These are phyloP conservation scores for Epinephelus malabaricus DNA, from an alignment of 2,797 vertebrate genomes.

Conservation along the genomic window DNA sequence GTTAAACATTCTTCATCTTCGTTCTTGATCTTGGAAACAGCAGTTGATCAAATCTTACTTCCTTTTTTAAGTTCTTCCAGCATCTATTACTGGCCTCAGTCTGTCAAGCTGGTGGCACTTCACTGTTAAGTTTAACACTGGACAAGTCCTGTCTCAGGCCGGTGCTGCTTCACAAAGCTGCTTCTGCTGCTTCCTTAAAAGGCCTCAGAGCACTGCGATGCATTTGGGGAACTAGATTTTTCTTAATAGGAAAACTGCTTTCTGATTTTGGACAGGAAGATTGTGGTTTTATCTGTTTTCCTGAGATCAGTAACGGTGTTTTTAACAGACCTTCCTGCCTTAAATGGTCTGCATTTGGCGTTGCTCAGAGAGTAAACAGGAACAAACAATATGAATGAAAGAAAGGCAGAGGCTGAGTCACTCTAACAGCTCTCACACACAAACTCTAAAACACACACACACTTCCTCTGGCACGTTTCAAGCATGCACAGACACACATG, in stretches of 20 bases:
- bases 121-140: too few species aligned
- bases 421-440: neutral
- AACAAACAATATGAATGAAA: constrained; percentile 58
- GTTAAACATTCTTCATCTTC: too few species aligned
- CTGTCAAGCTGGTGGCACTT: neutral
- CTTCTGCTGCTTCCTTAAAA: constrained; percentile 48
- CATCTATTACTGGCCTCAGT: neutral
- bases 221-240: neutral
- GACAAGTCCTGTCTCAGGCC: neutral
- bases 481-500: neutral
- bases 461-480: neutral
- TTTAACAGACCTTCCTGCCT: constrained; percentile 3
- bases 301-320: constrained; percentile 15
- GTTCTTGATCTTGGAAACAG: neutral
- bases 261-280: constrained; percentile 27
- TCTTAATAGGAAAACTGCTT: constrained; percentile 2
- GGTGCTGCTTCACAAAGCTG: neutral
- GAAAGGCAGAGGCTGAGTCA: constrained; percentile 23
- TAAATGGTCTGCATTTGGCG: constrained; percentile 43
- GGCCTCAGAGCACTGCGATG: neutral
- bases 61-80: neutral
- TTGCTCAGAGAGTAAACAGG: constrained; percentile 66
- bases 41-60: neutral
- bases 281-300: constrained; percentile 48
- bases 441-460: constrained; percentile 3